Evolutionary conservation across 2,888 invertebrate genomes (phyloP), one percentile per base, ranked within the genome.

Genomic region (Smittia sp.): DNA sequence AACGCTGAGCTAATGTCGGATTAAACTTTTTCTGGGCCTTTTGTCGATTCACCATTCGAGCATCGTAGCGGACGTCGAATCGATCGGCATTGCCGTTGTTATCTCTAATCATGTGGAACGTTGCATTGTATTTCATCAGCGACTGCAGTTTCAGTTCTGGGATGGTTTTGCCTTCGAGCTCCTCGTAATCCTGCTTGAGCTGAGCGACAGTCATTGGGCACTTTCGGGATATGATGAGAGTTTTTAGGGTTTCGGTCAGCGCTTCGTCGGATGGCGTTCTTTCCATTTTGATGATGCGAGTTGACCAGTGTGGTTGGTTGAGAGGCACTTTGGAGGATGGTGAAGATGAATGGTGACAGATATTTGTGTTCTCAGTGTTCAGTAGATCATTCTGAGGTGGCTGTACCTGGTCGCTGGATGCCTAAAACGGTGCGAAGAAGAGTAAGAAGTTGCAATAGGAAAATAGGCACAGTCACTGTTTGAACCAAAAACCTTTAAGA

Each of bases 181-280:
- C 39, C 15, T 72, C 72, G 32, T 72, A 72, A 24, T 72, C 72
- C 2, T 25, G 20, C 22, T 72, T 54, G 13, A 72, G 18, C 24
- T 72, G 72, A 18, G 72, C 22, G 15, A 62, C n/a, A 9, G 72
- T 62, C 7, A 72, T 32, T 15, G 72, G 62, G 20, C 39, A 15
- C n/a, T 72, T 72, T 15, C 72, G 72, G 20, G 72, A 72, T n/a
- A 72, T 58, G n/a, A 72, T 72, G 11, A 72, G 38, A 1, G 58
- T 20, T 24, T 72, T 72, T 13, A 72, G 32, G 3, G 72, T 38
- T 22, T 72, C 72, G 9, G 39, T 72, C 11, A 72, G 22, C 11
- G 62, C 62, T 22, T 72, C 72, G 25, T 72, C 72, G 22, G 69
- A 54, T 7, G 69, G 54, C 3, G 18, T 25, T 46, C 69, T 20